Base-by-base conservation (phyloP, 2,888 invertebrate species). In the Drosophila seclusa region DNA sequence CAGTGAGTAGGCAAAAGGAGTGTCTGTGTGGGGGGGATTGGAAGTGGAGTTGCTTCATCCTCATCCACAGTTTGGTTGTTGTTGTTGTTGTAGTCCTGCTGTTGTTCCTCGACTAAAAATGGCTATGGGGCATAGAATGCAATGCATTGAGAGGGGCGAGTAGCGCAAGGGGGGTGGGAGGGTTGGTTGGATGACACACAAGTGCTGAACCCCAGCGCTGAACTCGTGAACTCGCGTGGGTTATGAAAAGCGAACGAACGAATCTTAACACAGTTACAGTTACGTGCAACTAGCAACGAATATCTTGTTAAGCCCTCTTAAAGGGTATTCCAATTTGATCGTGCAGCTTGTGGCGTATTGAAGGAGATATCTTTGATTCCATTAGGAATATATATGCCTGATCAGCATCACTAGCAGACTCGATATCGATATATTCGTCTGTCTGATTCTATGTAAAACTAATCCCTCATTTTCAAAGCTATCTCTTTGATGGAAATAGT, bases 181-280 rank as follows among this genome's bases (percentile, higher is more conserved):
- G 52, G 1, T 57, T 45, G 58, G 24, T 59, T 59, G 86, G 87
- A 89, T 87, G 89, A 87, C 87, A 89, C 89, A 89, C 85, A 87
- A 87, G 87, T 89, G 81, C 77, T 74, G 74, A 67, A 29, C 70
- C 82, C 76, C 76, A 27, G 27, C 11, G 73, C 86, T 82, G 87
- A 87, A 86, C 86, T 67, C 89, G 77, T 87, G 86, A 87, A 87
- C 86, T 81, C 89, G 75, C 76, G 72, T 66, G 79, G 77, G 73
- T 76, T 80, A 78, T 73, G 76, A 76, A 76, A 70, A 69, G 65
- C 68, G 53, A 69, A 52, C 57, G 62, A 68, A 64, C 57, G 62
- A 66, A 62, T 78, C 80, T 79, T 87, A 89, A 68, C 86, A 86
- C 82, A 86, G 78, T 87, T 68, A 69, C 69, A 69, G 62, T 70